Percentiles rank a stretch among this genome's conserved stretches.
These are phyloP conservation scores for Pilophorus perplexus DNA, from an alignment of 2,888 invertebrate genomes.

Conservation along the genomic window DNA sequence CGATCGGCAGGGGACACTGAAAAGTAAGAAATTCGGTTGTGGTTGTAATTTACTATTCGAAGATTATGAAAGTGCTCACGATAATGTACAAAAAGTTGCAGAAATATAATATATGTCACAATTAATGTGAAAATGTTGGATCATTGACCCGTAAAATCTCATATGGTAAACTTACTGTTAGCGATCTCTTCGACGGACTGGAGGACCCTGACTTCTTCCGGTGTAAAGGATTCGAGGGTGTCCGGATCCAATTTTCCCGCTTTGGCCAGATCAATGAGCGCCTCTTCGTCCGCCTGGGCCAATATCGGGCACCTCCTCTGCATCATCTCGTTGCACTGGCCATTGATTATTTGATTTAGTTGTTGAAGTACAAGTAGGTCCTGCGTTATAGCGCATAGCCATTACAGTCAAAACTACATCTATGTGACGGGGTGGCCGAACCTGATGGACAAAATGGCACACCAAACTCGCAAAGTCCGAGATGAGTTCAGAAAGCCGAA, in stretches of 20 bases:
- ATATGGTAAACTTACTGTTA: constrained; percentile 31
- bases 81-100: too few relatives aligned
- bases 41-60: too few relatives aligned
- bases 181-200: constrained; percentile 52
- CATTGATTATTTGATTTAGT: constrained; percentile 40
- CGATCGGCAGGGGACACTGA: constrained; percentile 44
- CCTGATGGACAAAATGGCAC: neutral
- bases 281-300: constrained; percentile 43
- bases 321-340: constrained; percentile 43
- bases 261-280: constrained; percentile 43
- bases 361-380: constrained; percentile 38
- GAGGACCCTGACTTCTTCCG: constrained; percentile 54
- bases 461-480: too few relatives aligned
- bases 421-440: constrained; percentile 7
- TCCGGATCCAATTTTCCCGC: constrained; percentile 48
- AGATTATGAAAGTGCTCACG: too few relatives aligned
- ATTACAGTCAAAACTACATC: constrained; percentile 33
- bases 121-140: too few relatives aligned
- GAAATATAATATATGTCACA: too few relatives aligned
- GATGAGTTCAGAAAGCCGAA: too few relatives aligned
- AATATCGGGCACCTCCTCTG: constrained; percentile 43
- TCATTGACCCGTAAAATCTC: too few relatives aligned
- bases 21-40: neutral
- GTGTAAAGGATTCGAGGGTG: constrained; percentile 57
- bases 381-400: constrained; percentile 37